A percentile compares a stretch with the other conserved stretches of the same genome.
Evolutionary conservation across 1,140 invertebrate species (phyloP).

Genomic region (Eriocheir sinensis): DNA sequence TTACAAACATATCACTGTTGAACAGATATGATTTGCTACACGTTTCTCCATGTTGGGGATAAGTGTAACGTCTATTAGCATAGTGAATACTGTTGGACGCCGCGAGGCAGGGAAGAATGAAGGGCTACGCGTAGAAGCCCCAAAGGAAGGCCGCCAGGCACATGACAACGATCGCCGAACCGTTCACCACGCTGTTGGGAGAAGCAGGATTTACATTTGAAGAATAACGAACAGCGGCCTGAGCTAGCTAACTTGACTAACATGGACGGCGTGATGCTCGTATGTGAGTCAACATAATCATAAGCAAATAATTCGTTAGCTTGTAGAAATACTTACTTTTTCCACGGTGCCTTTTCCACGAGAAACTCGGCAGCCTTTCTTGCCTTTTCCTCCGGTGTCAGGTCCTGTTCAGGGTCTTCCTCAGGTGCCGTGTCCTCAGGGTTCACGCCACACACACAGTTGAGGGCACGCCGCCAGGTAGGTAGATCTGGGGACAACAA

Average conservation of each 20-base stretch:
- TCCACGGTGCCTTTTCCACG: conserved; percentile 62
- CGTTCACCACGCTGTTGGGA: conserved; percentile 35
- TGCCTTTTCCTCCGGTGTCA: conserved; percentile 62
- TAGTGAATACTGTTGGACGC: not conserved
- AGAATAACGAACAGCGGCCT: not conserved
- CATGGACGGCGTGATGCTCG: not conserved
- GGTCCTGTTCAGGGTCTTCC: conserved; percentile 20
- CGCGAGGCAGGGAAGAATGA: not conserved
- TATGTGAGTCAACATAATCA: too few species aligned
- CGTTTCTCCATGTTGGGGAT: not conserved
- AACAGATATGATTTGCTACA: not conserved
- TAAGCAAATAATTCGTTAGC: not conserved
- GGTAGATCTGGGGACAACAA: conserved; percentile 52
- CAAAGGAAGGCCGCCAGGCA: conserved; percentile 41
- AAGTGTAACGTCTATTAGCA: not conserved
- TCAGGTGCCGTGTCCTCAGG: conserved; percentile 33
- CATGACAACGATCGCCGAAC: conserved; percentile 48
- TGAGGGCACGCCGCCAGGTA: conserved; percentile 49
- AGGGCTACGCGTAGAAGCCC: conserved; percentile 49
- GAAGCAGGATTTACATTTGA: not conserved
- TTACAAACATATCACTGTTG: not conserved
- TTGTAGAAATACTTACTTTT: conserved; percentile 55
- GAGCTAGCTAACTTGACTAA: not conserved
- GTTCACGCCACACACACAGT: conserved; percentile 57
- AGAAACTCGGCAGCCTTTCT: conserved; percentile 63